These are phyloP conservation scores for Nibea coibor DNA, from an alignment of 2,113 vertebrate genomes.

Conservation along the genomic window DNA sequence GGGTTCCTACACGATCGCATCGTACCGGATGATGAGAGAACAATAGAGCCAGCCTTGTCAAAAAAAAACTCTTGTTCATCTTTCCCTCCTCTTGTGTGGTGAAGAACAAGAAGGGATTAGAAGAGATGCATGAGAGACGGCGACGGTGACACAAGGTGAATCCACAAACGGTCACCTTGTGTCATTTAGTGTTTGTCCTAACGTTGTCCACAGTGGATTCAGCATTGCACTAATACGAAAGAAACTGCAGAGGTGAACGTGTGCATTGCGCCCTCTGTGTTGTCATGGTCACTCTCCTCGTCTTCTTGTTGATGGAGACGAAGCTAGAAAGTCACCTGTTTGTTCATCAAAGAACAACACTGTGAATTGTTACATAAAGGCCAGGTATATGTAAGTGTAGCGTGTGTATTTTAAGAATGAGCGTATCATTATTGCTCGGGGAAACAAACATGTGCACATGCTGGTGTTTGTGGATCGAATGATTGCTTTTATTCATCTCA, in stretches of 20 bases:
- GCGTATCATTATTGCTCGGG: background rate
- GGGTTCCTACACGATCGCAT: constrained; percentile 8
- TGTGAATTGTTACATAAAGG: background rate
- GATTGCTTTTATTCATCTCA: background rate
- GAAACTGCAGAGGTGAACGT: constrained; percentile 27
- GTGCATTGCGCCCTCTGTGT: constrained; percentile 22
- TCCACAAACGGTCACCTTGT: no score
- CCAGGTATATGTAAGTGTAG: background rate
- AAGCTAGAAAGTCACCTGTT: background rate
- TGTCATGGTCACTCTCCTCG: constrained; percentile 56
- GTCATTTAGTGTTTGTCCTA: background rate
- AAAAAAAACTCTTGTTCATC: constrained; percentile 35
- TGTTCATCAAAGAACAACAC: background rate
- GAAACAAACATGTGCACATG: background rate
- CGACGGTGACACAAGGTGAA: constrained; percentile 18
- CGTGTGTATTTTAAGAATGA: no score
- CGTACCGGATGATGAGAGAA: constrained; percentile 12
- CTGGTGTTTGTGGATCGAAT: background rate
- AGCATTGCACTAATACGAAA: background rate
- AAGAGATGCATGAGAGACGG: constrained; percentile 26
- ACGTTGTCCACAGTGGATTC: background rate
- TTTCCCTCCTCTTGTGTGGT: constrained; percentile 24
- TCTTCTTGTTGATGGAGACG: background rate
- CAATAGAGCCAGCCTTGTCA: constrained; percentile 32
- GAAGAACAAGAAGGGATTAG: constrained; percentile 54